Evolutionary conservation across 1,140 invertebrate genomes (phyloP), one percentile per base, ranked within the genome.

Genomic region (Sarcophaga peregrina): DNA sequence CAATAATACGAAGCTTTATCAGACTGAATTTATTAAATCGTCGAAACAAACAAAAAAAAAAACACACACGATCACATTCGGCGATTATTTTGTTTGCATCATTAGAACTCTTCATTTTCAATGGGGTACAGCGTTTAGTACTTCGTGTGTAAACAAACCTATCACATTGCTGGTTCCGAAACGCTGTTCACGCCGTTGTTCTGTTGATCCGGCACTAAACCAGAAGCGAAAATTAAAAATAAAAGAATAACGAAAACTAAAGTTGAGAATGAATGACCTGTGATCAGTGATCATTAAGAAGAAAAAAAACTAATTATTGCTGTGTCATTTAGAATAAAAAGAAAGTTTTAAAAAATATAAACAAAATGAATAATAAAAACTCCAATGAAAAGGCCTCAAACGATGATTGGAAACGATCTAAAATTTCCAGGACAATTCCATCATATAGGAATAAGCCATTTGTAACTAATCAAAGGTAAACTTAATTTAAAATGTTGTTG

Each of bases 1-100:
- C 25, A 37, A 17, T 68, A 25, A 68, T 20, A 68, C 62, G 17
- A 68, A 68, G 62, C 62, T 68, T 68, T 68, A 68, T 68, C 62
- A 68, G 20, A 68, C 15, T 13, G n/a, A 58, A 58, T 58, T n/a
- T n/a, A 68, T 25, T 68, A 37, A 37, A 37, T 37, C 25, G 25
- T 37, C n/a, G n/a, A n/a, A n/a, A 37, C 1, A 25, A 68, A 62
- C 11, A 62, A 6, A 62, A 68, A 10, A 68, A 6, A 20, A 20
- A 68, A 68, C 10, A 68, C 62, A 9, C 8, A 58, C 62, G 10
- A 9, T 68, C 62, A 20, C 20, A 68, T 68, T 15, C 20, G 17
- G 10, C 62, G 62, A 25, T 17, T 20, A 10, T 25, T 68, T 68
- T 9, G 10, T 68, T 68, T 20, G 10, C 62, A 15, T 20, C 62